Evolutionary conservation across 2,797 vertebrate genomes (phyloP).

Genomic region (Pangasius djambal): DNA sequence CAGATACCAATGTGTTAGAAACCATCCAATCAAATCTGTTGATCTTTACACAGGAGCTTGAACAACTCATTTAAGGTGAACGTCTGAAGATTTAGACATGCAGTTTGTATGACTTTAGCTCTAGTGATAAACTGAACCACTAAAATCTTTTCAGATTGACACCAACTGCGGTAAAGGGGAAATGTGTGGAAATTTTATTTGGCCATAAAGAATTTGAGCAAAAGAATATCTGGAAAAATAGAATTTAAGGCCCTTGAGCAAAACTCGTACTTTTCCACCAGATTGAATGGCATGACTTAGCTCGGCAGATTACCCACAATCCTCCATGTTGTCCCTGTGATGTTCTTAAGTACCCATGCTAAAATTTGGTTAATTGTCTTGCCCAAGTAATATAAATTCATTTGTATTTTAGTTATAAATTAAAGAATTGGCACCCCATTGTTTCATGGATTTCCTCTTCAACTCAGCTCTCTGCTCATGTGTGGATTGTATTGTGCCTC

Average conservation of each 20-base stretch:
- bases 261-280: not conserved
- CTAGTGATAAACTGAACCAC: not conserved
- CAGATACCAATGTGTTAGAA: not conserved
- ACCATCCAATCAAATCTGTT: not conserved
- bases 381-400: not conserved
- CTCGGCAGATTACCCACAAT: not conserved
- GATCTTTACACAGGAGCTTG: not conserved
- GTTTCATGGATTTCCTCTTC: not conserved
- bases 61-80: not conserved
- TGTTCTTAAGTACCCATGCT: not conserved
- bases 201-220: not conserved
- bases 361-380: not conserved
- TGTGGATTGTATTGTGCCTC: not conserved
- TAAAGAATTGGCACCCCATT: not conserved
- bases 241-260: not conserved
- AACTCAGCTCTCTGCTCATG: not conserved
- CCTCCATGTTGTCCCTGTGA: not conserved
- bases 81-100: not conserved
- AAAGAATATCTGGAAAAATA: not conserved
- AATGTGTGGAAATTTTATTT: not conserved
- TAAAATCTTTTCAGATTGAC: not conserved
- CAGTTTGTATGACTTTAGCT: no score
- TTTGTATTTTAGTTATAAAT: not conserved
- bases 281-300: not conserved
- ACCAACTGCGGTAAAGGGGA: not conserved